A percentile compares a stretch with the other conserved stretches of the same genome.
Conservation (phyloP, 2,797 vertebrate genomes). For the Mionectes olivaceus region DNA sequence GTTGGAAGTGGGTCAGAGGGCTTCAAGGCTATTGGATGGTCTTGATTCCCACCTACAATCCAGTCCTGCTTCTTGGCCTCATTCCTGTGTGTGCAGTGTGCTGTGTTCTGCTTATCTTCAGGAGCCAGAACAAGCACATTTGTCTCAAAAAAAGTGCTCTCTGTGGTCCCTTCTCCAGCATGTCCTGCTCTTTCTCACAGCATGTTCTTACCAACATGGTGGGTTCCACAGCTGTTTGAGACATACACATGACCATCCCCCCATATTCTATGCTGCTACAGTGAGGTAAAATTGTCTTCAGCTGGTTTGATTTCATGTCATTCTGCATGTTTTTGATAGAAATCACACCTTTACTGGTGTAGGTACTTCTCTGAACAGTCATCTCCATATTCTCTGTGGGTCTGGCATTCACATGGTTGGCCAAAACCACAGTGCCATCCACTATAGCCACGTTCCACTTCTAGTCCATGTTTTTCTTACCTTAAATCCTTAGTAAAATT, state of each 20-base stretch:
- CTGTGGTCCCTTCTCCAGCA: background rate
- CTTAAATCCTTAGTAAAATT: background rate
- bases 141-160: background rate
- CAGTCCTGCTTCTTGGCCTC: background rate
- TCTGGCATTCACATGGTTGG: fast-evolving
- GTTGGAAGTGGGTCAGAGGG: background rate
- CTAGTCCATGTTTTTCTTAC: background rate
- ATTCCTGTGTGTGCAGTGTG: background rate
- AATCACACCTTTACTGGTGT: background rate
- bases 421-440: background rate
- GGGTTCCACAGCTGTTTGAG: background rate
- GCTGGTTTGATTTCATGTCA: background rate
- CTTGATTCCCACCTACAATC: background rate
- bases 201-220: background rate
- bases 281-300: background rate
- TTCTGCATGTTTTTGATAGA: background rate
- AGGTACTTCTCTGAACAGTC: background rate
- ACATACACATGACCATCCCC: fast-evolving
- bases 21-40: background rate
- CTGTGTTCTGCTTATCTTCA: background rate
- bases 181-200: background rate
- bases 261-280: background rate
- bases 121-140: background rate
- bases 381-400: background rate
- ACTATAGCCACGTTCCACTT: background rate